Evolutionary conservation across 35 echinoderm and acorn worm genomes (phyloP), one percentile per base, ranked within the genome.

Genomic region (Lytechinus variegatus): DNA sequence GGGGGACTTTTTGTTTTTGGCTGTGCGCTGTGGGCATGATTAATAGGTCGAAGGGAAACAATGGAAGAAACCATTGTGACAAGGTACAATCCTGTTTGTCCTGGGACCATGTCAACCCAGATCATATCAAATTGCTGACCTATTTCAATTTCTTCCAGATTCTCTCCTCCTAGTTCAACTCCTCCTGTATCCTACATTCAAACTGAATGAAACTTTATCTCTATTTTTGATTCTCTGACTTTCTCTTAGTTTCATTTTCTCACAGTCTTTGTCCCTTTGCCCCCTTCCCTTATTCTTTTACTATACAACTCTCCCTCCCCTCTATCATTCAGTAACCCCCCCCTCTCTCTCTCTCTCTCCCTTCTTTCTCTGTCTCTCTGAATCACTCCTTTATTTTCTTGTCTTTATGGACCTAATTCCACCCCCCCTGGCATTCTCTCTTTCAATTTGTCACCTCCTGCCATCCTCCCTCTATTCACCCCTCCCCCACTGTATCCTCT

Each of bases 41-140:
- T 93, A 93, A 93, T 93, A 57, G 92, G 92, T 57, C 53, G 53
- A 27, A 93, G 52, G 92, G 92, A 93, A 93, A 93, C 92, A 93
- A 93, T 55, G 55, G 92, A 27, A 93, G 52, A 93, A 93, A 54
- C 9, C 92, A 55, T 57, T 93, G 92, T 57, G n/a, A 57, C 92
- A 93, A 56, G 92, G 29, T 93, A 55, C 52, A 54, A 93, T 55
- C 55, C 92, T 57, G 52, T 44, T 90, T 93, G 92, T 27, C 92
- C 52, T 53, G 92, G 92, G 92, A 93, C 92, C n/a, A 28, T 28
- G 52, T 54, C 54, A 54, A 93, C 55, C 53, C 24, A 28, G 28
- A 57, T 55, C 54, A 57, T 14, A 57, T 93, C 92, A 57, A 57
- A 55, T 93, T 93, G 53, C 92, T 93, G 92, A 93, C 92, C 92